Conservation (phyloP, 1,140 invertebrate species). For the Belonocnema kinseyi region DNA sequence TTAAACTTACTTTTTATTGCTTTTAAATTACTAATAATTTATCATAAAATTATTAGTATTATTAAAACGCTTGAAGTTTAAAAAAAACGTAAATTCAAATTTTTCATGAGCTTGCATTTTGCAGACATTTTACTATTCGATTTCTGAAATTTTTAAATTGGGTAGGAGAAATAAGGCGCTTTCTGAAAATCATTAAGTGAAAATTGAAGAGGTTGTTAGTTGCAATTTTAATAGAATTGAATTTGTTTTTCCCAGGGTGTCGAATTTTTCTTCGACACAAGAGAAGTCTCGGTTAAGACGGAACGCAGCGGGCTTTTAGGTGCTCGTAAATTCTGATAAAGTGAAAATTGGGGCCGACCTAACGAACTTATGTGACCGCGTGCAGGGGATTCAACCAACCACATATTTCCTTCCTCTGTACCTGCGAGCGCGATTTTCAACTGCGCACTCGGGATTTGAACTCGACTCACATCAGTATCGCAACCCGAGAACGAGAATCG, state of each 20-base stretch:
- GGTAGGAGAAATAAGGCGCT: no score
- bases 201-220: not conserved
- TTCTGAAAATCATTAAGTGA: not conserved
- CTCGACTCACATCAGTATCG: conserved; percentile 42
- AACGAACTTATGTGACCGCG: conserved; percentile 66
- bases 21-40: no score
- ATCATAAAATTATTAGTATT: no score
- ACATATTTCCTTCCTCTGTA: conserved; percentile 60
- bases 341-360: conserved; percentile 65
- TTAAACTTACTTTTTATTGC: no score
- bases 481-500: not conserved
- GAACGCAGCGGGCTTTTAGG: conserved; percentile 61
- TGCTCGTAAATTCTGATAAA: conserved; percentile 65
- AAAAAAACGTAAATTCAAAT: no score
- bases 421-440: conserved; percentile 54
- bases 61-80: no score
- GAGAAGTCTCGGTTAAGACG: conserved; percentile 46
- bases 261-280: conserved; percentile 32
- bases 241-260: conserved; percentile 4
- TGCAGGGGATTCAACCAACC: conserved; percentile 53
- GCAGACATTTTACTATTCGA: no score
- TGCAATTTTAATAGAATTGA: conserved; percentile 2
- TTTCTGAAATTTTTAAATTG: no score
- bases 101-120: no score
- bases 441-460: conserved; percentile 54